A percentile compares a stretch with the other conserved stretches of the same genome.
These are phyloP conservation scores for Schrankia costaestrigalis DNA, from an alignment of 2,888 invertebrate species.

Conservation along the genomic window DNA sequence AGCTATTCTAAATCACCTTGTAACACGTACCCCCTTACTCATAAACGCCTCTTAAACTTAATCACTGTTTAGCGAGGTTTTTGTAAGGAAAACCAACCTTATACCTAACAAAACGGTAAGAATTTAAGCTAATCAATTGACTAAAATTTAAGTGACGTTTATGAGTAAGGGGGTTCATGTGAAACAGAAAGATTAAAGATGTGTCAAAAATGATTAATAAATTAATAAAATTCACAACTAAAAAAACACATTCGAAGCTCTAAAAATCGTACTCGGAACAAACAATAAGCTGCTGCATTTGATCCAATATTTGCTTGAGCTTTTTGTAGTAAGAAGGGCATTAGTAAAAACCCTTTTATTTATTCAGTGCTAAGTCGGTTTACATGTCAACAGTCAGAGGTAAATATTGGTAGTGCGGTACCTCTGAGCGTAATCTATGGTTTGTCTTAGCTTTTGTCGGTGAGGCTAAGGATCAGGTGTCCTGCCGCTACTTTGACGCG, in stretches of 20 bases:
- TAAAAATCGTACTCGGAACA: constrained; percentile 17
- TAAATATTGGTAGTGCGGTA: constrained; percentile 75
- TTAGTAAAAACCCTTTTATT: constrained; percentile 78
- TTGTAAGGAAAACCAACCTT: too few relatives aligned
- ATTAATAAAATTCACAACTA: constrained; percentile 20
- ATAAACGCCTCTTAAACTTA: too few relatives aligned
- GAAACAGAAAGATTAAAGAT: too few relatives aligned
- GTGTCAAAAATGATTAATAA: background rate
- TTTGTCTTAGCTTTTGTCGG: constrained; percentile 28
- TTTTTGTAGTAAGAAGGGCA: constrained; percentile 79
- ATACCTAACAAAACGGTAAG: too few relatives aligned
- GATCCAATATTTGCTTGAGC: constrained; percentile 65
- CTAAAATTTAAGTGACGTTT: too few relatives aligned
- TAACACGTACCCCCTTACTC: too few relatives aligned
- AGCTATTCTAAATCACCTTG: too few relatives aligned
- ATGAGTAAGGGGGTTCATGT: too few relatives aligned
- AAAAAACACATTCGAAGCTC: constrained; percentile 17
- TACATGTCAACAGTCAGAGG: constrained; percentile 67
- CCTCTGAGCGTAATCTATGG: constrained; percentile 65
- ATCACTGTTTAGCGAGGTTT: too few relatives aligned
- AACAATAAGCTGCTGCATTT: constrained; percentile 45
- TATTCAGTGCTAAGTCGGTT: constrained; percentile 74
- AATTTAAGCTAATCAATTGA: too few relatives aligned
- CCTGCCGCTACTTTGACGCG: constrained; percentile 29
- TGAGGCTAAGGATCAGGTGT: constrained; percentile 10